Conservation (phyloP, 2,113 vertebrate species). For the Illadopsis cleaveri region DNA sequence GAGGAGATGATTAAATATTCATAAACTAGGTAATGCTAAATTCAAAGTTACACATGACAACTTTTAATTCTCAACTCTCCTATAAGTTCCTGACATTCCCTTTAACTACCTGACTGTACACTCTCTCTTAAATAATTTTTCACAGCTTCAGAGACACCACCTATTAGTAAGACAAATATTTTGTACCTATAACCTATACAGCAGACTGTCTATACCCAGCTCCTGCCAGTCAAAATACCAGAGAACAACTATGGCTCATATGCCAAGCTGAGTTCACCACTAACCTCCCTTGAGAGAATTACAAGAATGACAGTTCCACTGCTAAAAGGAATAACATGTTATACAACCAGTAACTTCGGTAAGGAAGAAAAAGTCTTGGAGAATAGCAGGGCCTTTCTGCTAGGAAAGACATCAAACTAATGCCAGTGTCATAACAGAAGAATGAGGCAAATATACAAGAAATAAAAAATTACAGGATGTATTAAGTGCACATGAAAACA, state of each 20-base stretch:
- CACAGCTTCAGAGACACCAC: background rate
- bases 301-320: background rate
- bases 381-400: background rate
- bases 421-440: background rate
- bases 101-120: background rate
- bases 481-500: background rate
- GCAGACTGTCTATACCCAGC: background rate
- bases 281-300: background rate
- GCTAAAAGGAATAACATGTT: background rate
- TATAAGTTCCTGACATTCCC: background rate
- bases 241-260: background rate
- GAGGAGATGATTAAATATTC: background rate
- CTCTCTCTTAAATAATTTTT: background rate
- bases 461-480: background rate
- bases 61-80: background rate
- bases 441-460: background rate
- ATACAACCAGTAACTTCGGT: background rate
- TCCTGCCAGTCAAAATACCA: background rate
- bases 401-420: background rate
- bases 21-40: background rate
- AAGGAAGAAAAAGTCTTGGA: background rate
- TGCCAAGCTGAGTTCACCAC: background rate
- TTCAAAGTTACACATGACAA: background rate
- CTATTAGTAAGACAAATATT: background rate
- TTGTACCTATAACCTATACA: background rate